A percentile compares a stretch with the other conserved stretches of the same genome.
phyloP scores from a whole-genome alignment of 2,113 vertebrate species.

The Riparia riparia region DNA sequence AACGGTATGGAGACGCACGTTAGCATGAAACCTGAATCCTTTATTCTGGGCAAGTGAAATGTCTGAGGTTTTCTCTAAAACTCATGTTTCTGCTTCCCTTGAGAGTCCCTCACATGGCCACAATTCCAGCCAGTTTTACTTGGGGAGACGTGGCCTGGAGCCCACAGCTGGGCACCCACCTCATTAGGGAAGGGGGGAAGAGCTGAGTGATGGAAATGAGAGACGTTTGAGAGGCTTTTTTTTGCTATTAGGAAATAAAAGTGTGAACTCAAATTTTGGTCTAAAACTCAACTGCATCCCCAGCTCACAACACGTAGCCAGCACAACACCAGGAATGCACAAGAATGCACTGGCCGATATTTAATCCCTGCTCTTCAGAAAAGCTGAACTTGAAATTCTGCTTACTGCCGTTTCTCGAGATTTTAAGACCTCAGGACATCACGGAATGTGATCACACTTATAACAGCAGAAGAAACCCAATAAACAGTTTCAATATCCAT shows the following conservation, averaged over 20 bases:
- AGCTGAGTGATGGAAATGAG: not conserved
- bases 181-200: accelerated
- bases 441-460: not conserved
- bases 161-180: not conserved
- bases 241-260: not conserved
- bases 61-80: not conserved
- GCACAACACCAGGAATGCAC: not conserved
- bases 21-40: accelerated
- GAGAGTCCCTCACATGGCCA: not conserved
- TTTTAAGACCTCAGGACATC: not conserved
- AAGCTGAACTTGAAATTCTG: not conserved
- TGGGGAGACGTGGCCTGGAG: not conserved
- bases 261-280: not conserved
- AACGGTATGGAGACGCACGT: not conserved
- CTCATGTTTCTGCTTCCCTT: not conserved
- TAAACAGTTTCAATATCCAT: not conserved
- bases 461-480: not conserved
- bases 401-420: not conserved
- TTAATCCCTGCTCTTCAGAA: not conserved
- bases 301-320: not conserved
- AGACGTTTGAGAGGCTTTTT: not conserved
- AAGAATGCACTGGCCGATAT: not conserved
- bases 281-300: not conserved
- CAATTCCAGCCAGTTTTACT: not conserved
- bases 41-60: not conserved